Base-by-base conservation (phyloP, 2,888 invertebrate genomes). In the Leistus spinibarbis region DNA sequence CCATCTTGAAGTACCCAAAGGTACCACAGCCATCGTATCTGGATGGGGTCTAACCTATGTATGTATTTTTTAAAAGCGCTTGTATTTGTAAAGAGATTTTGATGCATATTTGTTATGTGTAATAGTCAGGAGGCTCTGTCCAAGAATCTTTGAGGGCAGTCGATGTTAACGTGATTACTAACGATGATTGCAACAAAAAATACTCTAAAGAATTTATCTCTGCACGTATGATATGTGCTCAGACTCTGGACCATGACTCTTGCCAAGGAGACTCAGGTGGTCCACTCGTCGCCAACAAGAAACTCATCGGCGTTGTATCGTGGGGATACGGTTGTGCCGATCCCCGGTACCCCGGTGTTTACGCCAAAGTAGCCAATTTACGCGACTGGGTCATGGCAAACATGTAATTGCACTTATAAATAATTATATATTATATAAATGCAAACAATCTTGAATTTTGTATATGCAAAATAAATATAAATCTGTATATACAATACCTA, bases 221-320 rank as follows among this genome's bases (percentile, higher is more conserved):
- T 7, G 9, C 17, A 16, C 54, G 54, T 4, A 71, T 71, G 71
- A n/a, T 71, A 13, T 71, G 71, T 54, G 65, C 71, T 0, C 65
- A 71, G 20, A 54, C 54, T 24, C 3, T 23, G 9, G 9, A 17
- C 1, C 23, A 64, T 16, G 71, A 71, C 20, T 54, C 71, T 10
- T 71, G 71, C 19, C 71, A 71, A 24, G 71, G 71, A 3, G 71
- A 71, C 27, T 71, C 71, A n/a, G 71, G 71, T 17, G 71, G 71
- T 1, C 71, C 71, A 10, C 27, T 71, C 9, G 71, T 27, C 13
- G 56, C 71, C 65, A 56, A 71, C 54, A 65, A 65, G 2, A 71
- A 23, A 19, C 71, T 71, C 7, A 56, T 71, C 5, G 71, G 71
- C 7, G 65, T 71, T 10, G 71, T 71, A 13, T 71, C 71, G 16